A percentile compares a stretch with the other conserved stretches of the same genome.
These are phyloP conservation scores for Bombylius discolor DNA, from an alignment of 2,888 invertebrate genomes.

Conservation along the genomic window DNA sequence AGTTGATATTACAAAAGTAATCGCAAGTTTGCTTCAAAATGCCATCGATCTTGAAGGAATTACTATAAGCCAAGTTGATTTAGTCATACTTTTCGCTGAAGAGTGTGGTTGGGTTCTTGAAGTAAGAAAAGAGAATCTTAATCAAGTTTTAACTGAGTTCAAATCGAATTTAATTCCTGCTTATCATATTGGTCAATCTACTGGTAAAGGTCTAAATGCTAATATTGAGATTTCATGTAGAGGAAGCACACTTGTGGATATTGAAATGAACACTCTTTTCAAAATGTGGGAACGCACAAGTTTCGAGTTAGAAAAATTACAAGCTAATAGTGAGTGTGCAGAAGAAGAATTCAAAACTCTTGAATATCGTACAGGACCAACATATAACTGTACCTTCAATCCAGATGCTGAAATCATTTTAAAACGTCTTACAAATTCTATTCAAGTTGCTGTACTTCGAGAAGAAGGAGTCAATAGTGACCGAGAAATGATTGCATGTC, in stretches of 20 bases:
- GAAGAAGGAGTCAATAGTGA: slow-evolving; percentile 95
- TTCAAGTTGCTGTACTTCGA: slow-evolving; percentile 78
- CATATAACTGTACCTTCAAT: slow-evolving; percentile 59
- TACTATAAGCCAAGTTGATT: slow-evolving; percentile 37
- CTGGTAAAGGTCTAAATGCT: slow-evolving; percentile 49
- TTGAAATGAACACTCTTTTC: slow-evolving; percentile 53
- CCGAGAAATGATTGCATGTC: slow-evolving; percentile 88
- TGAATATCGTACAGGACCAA: slow-evolving; percentile 52
- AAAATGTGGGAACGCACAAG: slow-evolving; percentile 94
- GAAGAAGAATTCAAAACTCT: slow-evolving; percentile 64
- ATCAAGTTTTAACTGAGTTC: slow-evolving; percentile 49
- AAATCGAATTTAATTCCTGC: slow-evolving; percentile 47
- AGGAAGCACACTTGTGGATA: slow-evolving; percentile 39
- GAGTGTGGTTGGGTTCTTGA: slow-evolving; percentile 80
- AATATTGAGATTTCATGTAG: slow-evolving; percentile 19
- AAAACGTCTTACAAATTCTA: slow-evolving; percentile 32
- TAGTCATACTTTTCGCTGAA: slow-evolving; percentile 68
- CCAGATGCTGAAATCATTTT: slow-evolving; percentile 42
- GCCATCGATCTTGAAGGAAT: slow-evolving; percentile 19
- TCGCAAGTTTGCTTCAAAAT: slow-evolving; percentile 15
- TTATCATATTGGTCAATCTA: slow-evolving; percentile 52
- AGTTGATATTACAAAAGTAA: slow-evolving; percentile 45
- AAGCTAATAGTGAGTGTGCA: slow-evolving; percentile 68
- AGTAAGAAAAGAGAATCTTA: slow-evolving; percentile 43
- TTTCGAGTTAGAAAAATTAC: slow-evolving; percentile 72